Evolutionary conservation across 2,113 vertebrate genomes (phyloP).

Genomic region (Psittacara wagleri): DNA sequence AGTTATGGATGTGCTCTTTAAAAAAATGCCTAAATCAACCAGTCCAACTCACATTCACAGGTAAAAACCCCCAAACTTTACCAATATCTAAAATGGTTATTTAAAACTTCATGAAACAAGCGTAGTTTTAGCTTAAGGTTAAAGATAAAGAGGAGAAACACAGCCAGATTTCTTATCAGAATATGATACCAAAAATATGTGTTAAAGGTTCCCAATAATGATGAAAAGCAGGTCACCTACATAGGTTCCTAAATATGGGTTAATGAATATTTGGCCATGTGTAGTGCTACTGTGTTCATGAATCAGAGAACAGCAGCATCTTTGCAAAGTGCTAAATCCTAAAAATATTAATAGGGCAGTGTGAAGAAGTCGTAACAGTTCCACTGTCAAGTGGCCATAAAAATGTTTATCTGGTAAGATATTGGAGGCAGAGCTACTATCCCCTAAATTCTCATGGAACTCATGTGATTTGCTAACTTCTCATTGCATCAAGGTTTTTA

Average conservation of each 20-base stretch:
- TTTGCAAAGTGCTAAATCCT: neutral
- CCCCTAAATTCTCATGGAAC: neutral
- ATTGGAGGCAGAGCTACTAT: neutral
- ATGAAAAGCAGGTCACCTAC: neutral
- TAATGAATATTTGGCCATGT: neutral
- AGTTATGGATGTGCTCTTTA: neutral
- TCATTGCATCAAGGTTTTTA: neutral
- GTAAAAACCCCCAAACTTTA: neutral
- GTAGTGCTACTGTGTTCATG: neutral
- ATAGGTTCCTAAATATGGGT: neutral
- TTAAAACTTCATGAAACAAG: neutral
- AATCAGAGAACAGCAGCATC: neutral
- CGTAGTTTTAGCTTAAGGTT: neutral
- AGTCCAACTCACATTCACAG: neutral
- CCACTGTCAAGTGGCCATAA: neutral
- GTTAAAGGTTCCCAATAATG: neutral
- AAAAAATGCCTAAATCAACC: neutral
- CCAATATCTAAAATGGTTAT: neutral
- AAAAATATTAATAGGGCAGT: neutral
- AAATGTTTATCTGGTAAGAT: slow-evolving; percentile 17
- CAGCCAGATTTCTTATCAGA: neutral
- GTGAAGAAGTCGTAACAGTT: neutral
- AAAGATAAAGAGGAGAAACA: neutral
- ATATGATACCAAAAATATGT: neutral
- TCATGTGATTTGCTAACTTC: slow-evolving; percentile 3